Evolutionary conservation across 2,797 vertebrate species (phyloP).

Genomic region (Thaleichthys pacificus): DNA sequence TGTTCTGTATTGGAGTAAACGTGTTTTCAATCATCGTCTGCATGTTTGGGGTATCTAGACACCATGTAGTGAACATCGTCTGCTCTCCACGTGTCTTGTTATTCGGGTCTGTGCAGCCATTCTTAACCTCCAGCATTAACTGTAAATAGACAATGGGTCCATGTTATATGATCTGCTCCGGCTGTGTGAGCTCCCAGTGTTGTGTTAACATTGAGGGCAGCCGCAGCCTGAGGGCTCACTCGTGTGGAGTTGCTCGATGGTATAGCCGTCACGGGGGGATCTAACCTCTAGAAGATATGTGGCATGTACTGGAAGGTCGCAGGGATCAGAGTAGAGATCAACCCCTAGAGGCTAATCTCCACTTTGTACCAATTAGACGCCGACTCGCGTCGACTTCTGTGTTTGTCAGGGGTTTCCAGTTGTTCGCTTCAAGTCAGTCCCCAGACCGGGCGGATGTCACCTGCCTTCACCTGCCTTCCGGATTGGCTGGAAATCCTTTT

Average conservation of each 20-base stretch:
- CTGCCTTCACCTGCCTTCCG: too few species aligned
- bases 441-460: too few species aligned
- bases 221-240: conserved; percentile 18
- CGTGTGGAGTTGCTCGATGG: background rate
- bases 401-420: too few species aligned
- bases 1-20: conserved; percentile 33
- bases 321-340: too few species aligned
- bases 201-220: conserved; percentile 7
- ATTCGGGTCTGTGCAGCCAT: conserved; percentile 26
- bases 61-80: conserved; percentile 32
- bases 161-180: conserved; percentile 30
- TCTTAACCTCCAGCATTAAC: conserved; percentile 42
- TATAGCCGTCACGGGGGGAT: background rate
- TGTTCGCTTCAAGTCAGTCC: too few species aligned
- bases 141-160: conserved; percentile 37
- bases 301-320: too few species aligned
- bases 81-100: conserved; percentile 26
- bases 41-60: conserved; percentile 53
- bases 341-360: too few species aligned
- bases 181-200: too few species aligned
- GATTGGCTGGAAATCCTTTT: background rate
- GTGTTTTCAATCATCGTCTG: conserved; percentile 41
- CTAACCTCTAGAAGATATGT: too few species aligned
- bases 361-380: too few species aligned
- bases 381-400: too few species aligned